phyloP scores from a whole-genome alignment of 2,113 vertebrate genomes.

The Pterophyllum scalare region DNA sequence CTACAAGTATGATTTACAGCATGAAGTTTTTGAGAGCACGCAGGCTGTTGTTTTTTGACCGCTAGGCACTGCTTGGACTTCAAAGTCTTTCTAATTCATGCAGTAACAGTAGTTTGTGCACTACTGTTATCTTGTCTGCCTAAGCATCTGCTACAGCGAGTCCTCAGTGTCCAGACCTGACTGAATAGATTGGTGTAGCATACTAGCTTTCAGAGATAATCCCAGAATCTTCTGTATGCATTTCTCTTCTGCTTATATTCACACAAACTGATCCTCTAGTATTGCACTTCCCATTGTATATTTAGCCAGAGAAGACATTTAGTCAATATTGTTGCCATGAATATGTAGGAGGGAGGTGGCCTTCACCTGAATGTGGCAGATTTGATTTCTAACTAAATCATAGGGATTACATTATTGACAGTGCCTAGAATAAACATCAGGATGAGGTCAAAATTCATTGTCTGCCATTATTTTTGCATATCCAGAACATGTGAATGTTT shows the following conservation, averaged over 20 bases:
- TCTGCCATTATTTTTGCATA: conserved; percentile 47
- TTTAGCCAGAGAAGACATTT: conserved; percentile 70
- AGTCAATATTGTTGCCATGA: conserved; percentile 74
- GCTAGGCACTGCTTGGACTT: conserved; percentile 1
- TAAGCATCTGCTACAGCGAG: conserved; percentile 37
- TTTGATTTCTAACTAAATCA: conserved; percentile 76
- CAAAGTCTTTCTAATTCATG: conserved; percentile 22
- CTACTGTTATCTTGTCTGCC: conserved; percentile 3
- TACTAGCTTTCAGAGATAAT: conserved; percentile 59
- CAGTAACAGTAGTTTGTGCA: conserved; percentile 15
- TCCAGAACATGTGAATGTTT: background rate
- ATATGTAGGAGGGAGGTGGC: conserved; percentile 74
- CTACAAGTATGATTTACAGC: conserved; percentile 52
- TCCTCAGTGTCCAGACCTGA: conserved; percentile 38
- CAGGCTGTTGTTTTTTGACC: conserved; percentile 16
- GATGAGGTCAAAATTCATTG: conserved; percentile 67
- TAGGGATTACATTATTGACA: conserved; percentile 77
- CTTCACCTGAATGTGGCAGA: conserved; percentile 71
- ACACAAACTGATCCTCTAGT: conserved; percentile 52
- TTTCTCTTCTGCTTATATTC: conserved; percentile 67
- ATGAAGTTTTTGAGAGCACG: background rate
- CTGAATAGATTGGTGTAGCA: conserved; percentile 24
- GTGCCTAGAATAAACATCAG: conserved; percentile 72
- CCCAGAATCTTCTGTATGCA: conserved; percentile 69
- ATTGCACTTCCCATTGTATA: conserved; percentile 55